Evolutionary conservation across 2,113 vertebrate genomes (phyloP).

Genomic region (Speoplatyrhinus poulsoni): DNA sequence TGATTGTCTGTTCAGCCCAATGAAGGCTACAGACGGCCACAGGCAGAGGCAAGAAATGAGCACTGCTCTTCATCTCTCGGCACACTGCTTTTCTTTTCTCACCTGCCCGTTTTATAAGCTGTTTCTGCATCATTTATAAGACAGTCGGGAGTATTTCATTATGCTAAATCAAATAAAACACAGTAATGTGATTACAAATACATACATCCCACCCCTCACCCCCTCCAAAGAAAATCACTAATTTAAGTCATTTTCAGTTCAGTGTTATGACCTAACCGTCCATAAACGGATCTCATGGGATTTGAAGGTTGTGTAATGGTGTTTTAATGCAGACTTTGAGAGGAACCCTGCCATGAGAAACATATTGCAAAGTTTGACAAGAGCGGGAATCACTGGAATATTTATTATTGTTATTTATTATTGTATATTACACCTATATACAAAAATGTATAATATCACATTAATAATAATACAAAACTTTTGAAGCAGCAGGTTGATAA

Average conservation of each 20-base stretch:
- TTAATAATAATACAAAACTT: no score
- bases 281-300: slow-evolving; percentile 31
- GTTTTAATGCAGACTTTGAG: slow-evolving; percentile 44
- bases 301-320: slow-evolving; percentile 68
- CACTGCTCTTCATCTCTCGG: slow-evolving; percentile 65
- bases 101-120: slow-evolving; percentile 52
- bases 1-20: slow-evolving; percentile 97
- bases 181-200: slow-evolving; percentile 61
- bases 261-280: slow-evolving; percentile 24
- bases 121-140: slow-evolving; percentile 73
- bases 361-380: neutral
- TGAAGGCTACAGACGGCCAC: slow-evolving; percentile 91
- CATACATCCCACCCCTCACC: slow-evolving; percentile 20
- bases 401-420: slow-evolving; percentile 31
- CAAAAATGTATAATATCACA: no score
- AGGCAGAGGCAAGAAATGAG: neutral
- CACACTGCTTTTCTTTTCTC: slow-evolving; percentile 61
- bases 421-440: neutral
- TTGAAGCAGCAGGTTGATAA: no score
- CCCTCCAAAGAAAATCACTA: slow-evolving; percentile 24
- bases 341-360: slow-evolving; percentile 3
- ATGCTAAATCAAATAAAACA: slow-evolving; percentile 65
- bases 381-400: slow-evolving; percentile 12
- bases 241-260: slow-evolving; percentile 60
- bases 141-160: slow-evolving; percentile 67